A percentile compares a stretch with the other conserved stretches of the same genome.
Evolutionary conservation across 2,113 vertebrate species (phyloP).

Genomic region (Halcyon malimbica): DNA sequence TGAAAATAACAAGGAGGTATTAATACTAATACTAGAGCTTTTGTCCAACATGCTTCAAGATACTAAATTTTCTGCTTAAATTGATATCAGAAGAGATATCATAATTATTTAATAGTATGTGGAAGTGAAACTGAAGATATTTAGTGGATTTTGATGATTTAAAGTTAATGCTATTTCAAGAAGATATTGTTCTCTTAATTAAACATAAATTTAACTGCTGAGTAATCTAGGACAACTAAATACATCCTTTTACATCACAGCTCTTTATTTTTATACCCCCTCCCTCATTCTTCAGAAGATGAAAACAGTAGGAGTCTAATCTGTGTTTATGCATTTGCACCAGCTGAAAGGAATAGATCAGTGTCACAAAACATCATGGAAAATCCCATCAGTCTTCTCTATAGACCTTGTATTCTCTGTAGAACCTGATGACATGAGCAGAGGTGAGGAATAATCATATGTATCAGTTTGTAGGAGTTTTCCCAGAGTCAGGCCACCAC

Average conservation of each 20-base stretch:
- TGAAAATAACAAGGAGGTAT: background rate
- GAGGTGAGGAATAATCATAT: background rate
- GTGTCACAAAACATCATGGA: background rate
- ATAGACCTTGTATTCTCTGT: background rate
- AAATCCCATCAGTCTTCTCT: background rate
- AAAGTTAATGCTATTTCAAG: conserved; percentile 9
- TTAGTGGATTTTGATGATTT: conserved; percentile 8
- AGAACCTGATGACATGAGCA: fast-evolving
- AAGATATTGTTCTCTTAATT: background rate
- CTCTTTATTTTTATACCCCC: background rate
- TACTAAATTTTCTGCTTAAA: background rate
- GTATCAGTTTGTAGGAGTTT: background rate
- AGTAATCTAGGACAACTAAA: background rate
- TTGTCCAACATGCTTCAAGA: background rate
- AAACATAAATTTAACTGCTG: background rate
- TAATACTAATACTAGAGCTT: background rate
- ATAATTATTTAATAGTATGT: conserved; percentile 5
- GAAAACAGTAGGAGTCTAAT: background rate
- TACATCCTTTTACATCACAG: background rate
- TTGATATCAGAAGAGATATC: background rate
- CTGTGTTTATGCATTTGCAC: background rate
- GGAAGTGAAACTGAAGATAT: background rate
- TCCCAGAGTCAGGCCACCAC: background rate
- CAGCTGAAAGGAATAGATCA: background rate
- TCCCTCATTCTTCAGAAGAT: background rate